phyloP scores from a whole-genome alignment of 2,888 invertebrate species.

The Leptinotarsa rubiginosa region DNA sequence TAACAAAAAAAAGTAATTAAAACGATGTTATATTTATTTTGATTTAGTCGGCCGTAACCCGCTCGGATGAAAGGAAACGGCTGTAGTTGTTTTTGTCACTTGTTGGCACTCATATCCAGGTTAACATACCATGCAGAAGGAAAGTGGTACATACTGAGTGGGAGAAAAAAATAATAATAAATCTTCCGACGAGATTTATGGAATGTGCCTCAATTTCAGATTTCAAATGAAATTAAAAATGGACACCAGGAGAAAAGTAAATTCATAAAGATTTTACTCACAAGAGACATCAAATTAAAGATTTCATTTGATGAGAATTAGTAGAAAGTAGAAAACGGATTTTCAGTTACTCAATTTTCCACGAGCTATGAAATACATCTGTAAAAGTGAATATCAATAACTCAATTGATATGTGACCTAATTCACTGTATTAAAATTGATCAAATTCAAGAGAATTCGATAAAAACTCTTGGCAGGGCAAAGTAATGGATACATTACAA shows the following conservation, averaged over 20 bases:
- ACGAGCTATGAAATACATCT: no score
- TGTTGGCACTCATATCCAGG: constrained; percentile 23
- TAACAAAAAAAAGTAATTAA: constrained; percentile 28
- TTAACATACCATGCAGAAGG: constrained; percentile 14
- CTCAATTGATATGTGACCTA: no score
- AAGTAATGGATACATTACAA: no score
- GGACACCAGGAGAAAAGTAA: no score
- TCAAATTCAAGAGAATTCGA: no score
- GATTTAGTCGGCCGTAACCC: constrained; percentile 19
- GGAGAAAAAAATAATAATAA: background rate
- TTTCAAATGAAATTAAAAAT: no score
- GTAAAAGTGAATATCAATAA: no score
- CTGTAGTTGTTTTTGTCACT: constrained; percentile 29
- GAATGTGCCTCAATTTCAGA: background rate
- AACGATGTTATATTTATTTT: constrained; percentile 29
- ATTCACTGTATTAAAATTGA: no score
- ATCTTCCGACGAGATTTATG: background rate
- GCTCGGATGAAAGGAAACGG: constrained; percentile 24
- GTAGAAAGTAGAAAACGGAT: no score
- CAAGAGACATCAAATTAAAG: background rate
- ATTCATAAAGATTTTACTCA: background rate
- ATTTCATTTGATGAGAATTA: no score
- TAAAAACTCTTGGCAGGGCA: no score
- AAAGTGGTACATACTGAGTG: constrained; percentile 7
- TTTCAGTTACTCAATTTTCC: no score